Conservation (phyloP, 2,888 invertebrate species). For the Drosophila parthenogenetica region DNA sequence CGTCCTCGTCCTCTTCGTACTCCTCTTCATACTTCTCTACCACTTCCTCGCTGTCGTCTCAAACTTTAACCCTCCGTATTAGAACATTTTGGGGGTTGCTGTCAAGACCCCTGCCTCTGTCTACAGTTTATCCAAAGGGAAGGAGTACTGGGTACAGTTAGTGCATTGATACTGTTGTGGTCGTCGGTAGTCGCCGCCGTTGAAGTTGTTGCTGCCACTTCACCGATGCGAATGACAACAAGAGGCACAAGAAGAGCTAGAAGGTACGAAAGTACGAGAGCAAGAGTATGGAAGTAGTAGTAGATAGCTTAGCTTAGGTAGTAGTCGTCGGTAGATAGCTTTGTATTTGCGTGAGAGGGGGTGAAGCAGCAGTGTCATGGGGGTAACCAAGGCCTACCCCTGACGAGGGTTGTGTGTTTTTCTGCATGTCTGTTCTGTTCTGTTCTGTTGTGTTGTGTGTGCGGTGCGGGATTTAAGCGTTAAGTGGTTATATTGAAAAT, state of each 20-base stretch:
- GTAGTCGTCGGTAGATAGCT: slow-evolving; percentile 41
- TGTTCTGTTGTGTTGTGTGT: slow-evolving; percentile 18
- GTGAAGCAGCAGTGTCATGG: background rate
- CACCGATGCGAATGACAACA: slow-evolving; percentile 65
- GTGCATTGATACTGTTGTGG: slow-evolving; percentile 84
- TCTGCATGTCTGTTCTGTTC: no score
- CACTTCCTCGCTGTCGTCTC: slow-evolving; percentile 43
- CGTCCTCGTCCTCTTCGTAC: slow-evolving; percentile 5
- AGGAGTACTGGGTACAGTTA: slow-evolving; percentile 75
- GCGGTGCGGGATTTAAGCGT: slow-evolving; percentile 77
- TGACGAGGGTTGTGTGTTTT: slow-evolving; percentile 58
- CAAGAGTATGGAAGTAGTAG: background rate
- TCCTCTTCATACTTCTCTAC: background rate
- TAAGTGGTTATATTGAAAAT: slow-evolving; percentile 82
- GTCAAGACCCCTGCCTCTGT: slow-evolving; percentile 40
- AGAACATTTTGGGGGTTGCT: slow-evolving; percentile 74
- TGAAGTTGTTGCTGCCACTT: slow-evolving; percentile 54
- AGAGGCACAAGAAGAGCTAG: slow-evolving; percentile 46
- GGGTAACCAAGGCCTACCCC: slow-evolving; percentile 57
- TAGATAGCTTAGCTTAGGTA: slow-evolving; percentile 31
- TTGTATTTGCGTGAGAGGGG: slow-evolving; percentile 18
- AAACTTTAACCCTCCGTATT: slow-evolving; percentile 69
- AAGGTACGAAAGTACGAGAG: slow-evolving; percentile 15
- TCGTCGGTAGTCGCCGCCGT: slow-evolving; percentile 66
- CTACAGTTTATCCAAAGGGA: slow-evolving; percentile 1